A percentile compares a stretch with the other conserved stretches of the same genome.
These are phyloP conservation scores for Bagarius yarrelli DNA, from an alignment of 2,113 vertebrate genomes.

Conservation along the genomic window DNA sequence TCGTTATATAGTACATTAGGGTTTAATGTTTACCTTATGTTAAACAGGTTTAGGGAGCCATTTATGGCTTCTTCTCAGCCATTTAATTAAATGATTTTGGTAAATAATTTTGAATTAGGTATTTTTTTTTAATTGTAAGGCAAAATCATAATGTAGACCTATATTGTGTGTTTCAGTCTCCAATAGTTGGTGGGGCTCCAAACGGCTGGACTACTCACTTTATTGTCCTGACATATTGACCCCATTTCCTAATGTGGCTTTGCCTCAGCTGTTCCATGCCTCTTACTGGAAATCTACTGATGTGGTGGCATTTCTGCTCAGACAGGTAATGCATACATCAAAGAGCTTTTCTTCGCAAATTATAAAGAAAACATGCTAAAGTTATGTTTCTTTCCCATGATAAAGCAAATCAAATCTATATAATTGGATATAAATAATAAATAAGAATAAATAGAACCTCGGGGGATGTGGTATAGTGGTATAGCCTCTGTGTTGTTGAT, in stretches of 20 bases:
- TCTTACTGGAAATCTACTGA: slow-evolving; percentile 98
- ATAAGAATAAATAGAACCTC: no score
- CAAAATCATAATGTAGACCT: neutral
- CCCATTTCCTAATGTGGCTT: slow-evolving; percentile 82
- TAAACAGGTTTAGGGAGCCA: neutral
- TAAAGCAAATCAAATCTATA: neutral
- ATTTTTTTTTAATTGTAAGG: neutral
- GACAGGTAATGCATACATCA: slow-evolving; percentile 78
- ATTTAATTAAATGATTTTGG: neutral
- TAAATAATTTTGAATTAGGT: neutral
- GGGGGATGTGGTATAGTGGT: no score
- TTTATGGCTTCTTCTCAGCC: neutral
- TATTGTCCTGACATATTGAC: slow-evolving; percentile 92
- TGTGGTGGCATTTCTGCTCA: slow-evolving; percentile 87
- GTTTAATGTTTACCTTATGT: neutral
- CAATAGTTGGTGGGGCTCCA: slow-evolving; percentile 92
- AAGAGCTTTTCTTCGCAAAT: neutral
- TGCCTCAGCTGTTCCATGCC: slow-evolving; percentile 76
- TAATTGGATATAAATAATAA: neutral
- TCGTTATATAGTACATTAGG: neutral
- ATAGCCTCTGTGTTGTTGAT: no score
- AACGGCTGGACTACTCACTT: slow-evolving; percentile 86
- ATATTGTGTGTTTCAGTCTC: slow-evolving; percentile 70
- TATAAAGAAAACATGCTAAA: neutral
- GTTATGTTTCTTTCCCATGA: neutral